Conservation (phyloP, 2,888 invertebrate species). For the Netelia inedita region DNA sequence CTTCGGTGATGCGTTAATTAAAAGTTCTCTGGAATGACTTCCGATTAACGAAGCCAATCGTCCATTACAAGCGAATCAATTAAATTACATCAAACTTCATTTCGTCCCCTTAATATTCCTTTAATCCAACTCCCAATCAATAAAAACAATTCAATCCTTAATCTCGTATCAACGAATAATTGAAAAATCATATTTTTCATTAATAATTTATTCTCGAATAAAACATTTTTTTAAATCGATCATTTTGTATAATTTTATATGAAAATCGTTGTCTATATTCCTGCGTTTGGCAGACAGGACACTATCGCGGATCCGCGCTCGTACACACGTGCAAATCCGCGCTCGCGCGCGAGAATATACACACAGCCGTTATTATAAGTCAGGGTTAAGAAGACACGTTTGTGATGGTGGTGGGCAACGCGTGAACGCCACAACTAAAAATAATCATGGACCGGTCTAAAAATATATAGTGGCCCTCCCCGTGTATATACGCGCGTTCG, state of each 20-base stretch:
- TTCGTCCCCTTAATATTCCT: background rate
- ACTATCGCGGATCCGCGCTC: background rate
- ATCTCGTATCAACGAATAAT: too few relatives aligned
- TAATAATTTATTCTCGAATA: too few relatives aligned
- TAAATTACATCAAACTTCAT: background rate
- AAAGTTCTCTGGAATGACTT: background rate
- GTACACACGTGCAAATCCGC: too few relatives aligned
- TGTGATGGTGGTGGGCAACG: conserved; percentile 72
- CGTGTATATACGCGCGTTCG: conserved; percentile 34
- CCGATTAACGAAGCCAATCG: background rate
- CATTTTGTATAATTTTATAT: background rate
- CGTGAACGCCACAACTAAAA: conserved; percentile 82
- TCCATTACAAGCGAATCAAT: background rate
- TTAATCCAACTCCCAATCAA: background rate
- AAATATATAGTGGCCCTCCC: conserved; percentile 78
- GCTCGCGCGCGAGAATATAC: background rate
- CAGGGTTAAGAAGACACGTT: conserved; percentile 81
- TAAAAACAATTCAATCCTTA: too few relatives aligned
- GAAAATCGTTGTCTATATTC: background rate
- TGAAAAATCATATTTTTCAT: too few relatives aligned
- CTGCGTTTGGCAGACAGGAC: background rate
- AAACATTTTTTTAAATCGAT: too few relatives aligned
- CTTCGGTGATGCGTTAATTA: background rate
- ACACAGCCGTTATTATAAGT: conserved; percentile 78
- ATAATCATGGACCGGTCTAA: conserved; percentile 83